phyloP scores from a whole-genome alignment of 2,113 vertebrate species.

The Cheirogaleus medius region DNA sequence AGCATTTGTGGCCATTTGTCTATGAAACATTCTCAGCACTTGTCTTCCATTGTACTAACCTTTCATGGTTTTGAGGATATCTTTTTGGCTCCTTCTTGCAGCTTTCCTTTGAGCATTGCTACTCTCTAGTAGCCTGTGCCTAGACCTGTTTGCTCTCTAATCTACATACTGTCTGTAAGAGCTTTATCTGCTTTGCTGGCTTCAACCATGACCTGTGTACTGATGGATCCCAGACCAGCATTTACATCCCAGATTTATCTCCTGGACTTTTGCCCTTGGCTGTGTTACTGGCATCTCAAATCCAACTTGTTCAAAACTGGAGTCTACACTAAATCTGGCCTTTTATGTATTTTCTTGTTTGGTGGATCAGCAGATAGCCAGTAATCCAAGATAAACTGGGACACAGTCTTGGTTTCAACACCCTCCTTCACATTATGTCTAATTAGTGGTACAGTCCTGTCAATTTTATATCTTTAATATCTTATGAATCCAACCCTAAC shows the following conservation, averaged over 20 bases:
- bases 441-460: not conserved
- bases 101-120: not conserved
- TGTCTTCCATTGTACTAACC: not conserved
- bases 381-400: not conserved
- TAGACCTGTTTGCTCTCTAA: not conserved
- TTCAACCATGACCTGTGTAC: not conserved
- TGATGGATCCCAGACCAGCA: not conserved
- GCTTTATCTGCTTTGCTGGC: not conserved
- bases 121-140: not conserved
- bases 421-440: not conserved
- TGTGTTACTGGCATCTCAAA: not conserved
- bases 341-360: not conserved
- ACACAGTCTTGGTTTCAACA: not conserved
- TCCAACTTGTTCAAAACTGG: not conserved
- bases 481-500: not conserved
- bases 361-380: not conserved
- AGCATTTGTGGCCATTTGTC: not conserved
- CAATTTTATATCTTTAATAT: not conserved
- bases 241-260: not conserved
- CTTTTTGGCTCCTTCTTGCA: not conserved
- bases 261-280: not conserved
- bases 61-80: not conserved
- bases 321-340: not conserved
- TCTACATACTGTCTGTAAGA: not conserved
- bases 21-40: not conserved